Evolutionary conservation across 2,888 invertebrate species (phyloP), one percentile per base, ranked within the genome.

Genomic region (Lasioglossum pauxillum): DNA sequence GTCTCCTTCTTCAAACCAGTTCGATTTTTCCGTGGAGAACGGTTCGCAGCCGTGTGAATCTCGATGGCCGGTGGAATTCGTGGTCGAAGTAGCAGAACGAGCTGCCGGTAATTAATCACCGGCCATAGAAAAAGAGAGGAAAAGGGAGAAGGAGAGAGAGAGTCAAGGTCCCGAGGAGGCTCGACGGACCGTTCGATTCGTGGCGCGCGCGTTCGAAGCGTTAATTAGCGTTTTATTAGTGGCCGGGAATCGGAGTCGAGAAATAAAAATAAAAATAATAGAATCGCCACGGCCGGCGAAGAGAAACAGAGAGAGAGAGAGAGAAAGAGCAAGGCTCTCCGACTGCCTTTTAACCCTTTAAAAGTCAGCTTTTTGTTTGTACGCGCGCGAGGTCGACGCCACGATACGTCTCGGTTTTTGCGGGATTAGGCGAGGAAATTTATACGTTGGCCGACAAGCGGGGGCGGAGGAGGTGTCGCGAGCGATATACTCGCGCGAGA

Each of bases 191-290:
- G 72, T 44, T 85, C 75, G 83, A 78, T 75, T 83, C 57, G 64
- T 27, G 44, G 82, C 41, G 78, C 73, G 60, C 71, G 72, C 71
- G 64, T 14, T 60, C 49, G 83, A 86, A 89, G 86, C 88, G 90
- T 92, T 91, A 92, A 92, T 92, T 92, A 91, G 89, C 90, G 91
- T 87, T 92, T 92, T 90, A 92, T 91, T 89, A 89, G 90, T 84
- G 85, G 80, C 78, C 41, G 53, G 82, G 75, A 64, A 80, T 82
- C 84, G 78, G 57, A 80, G 79, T 49, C 38, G 57, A 57, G 12
- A n/a, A n/a, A 57, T n/a, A 57, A 53, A 53, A 23, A 23, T 5
- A 16, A n/a, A n/a, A 57, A 57, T 8, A 23, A 57, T 8, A 53
- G n/a, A 57, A 57, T 57, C 57, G 57, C 57, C 57, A 57, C 57